Percentiles rank a stretch among this genome's conserved stretches.
Conservation (phyloP, 2,888 invertebrate genomes). For the Celastrina argiolus region DNA sequence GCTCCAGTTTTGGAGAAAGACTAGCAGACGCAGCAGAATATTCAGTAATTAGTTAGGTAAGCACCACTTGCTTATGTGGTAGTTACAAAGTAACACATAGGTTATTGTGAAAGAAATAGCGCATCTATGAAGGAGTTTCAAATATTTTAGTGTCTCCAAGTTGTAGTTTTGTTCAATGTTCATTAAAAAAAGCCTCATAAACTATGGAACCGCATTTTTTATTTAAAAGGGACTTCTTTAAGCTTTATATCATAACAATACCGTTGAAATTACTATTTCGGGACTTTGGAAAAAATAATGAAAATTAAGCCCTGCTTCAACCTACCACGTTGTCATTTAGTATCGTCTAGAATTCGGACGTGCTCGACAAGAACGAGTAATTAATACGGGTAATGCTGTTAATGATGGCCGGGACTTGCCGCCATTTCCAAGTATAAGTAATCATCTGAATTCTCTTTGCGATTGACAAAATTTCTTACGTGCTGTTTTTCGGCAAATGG, state of each 20-base stretch:
- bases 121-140: not conserved
- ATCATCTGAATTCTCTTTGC: conserved; percentile 68
- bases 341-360: conserved; percentile 34
- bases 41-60: not conserved
- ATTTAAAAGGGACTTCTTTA: too few species aligned
- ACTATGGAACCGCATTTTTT: too few species aligned
- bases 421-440: conserved; percentile 74
- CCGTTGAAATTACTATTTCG: not conserved
- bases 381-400: conserved; percentile 69
- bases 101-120: not conserved
- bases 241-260: not conserved
- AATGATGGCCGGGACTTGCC: conserved; percentile 63
- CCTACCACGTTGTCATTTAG: not conserved
- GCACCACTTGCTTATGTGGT: not conserved
- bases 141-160: too few species aligned
- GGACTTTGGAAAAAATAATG: not conserved
- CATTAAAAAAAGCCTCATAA: too few species aligned
- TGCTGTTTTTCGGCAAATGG: conserved; percentile 69
- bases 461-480: conserved; percentile 53
- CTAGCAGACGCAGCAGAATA: too few species aligned
- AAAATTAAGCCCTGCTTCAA: not conserved
- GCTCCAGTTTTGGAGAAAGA: not conserved
- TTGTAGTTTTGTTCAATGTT: too few species aligned
- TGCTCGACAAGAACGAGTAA: conserved; percentile 47
- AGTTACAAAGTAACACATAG: not conserved